A percentile compares a stretch with the other conserved stretches of the same genome.
phyloP scores from a whole-genome alignment of 1,140 invertebrate species.

The Limonius californicus region DNA sequence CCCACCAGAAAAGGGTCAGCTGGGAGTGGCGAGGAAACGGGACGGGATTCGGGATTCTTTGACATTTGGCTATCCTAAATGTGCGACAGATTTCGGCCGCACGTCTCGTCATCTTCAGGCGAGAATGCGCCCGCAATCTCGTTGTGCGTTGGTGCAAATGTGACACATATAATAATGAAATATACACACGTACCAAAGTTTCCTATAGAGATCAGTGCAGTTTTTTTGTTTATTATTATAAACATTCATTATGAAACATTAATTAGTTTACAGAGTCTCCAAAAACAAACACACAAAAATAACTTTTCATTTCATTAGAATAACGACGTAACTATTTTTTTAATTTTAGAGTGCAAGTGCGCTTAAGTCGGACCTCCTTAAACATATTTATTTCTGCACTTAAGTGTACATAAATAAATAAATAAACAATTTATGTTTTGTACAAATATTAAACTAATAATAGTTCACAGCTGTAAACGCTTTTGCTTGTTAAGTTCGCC shows the following conservation, averaged over 20 bases:
- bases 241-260: constrained; percentile 4
- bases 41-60: constrained; percentile 1
- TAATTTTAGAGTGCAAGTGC: not conserved
- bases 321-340: not conserved
- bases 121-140: not conserved
- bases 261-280: not conserved
- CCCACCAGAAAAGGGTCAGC: not conserved
- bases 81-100: not conserved
- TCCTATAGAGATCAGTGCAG: constrained; percentile 8
- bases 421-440: not conserved
- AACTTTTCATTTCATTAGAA: not conserved
- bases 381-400: not conserved
- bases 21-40: not conserved
- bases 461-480: not conserved
- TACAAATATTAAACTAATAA: not conserved
- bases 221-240: constrained; percentile 5
- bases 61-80: not conserved
- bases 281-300: constrained; percentile 1
- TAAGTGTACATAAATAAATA: not conserved
- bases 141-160: constrained; percentile 9
- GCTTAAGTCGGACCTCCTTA: constrained; percentile 1
- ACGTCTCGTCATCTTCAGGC: not conserved
- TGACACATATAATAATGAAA: constrained; percentile 5
- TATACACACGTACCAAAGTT: constrained; percentile 1
- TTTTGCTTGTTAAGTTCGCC: not conserved